Conservation (phyloP, 2,888 invertebrate species). For the Tipula helvola region DNA sequence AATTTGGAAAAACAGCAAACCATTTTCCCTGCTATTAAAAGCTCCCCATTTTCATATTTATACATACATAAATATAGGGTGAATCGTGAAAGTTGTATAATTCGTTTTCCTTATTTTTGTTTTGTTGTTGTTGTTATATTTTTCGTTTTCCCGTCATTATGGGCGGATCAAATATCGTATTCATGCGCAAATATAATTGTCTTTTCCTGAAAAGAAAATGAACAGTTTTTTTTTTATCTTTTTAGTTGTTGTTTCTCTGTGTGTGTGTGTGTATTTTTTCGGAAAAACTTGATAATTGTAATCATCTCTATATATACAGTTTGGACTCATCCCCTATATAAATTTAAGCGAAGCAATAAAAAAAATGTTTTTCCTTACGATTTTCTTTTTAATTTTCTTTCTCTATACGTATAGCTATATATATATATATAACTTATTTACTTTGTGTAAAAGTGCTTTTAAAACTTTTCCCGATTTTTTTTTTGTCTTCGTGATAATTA, state of each 20-base stretch:
- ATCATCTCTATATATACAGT: neutral
- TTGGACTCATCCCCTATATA: neutral
- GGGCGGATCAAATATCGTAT: constrained; percentile 10
- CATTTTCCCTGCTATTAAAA: neutral
- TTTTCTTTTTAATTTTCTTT: neutral
- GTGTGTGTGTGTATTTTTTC: neutral
- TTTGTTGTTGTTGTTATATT: neutral
- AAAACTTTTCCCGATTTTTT: neutral
- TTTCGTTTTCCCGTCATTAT: neutral
- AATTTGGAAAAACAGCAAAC: neutral
- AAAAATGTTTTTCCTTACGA: neutral
- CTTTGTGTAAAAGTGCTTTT: constrained; percentile 9
- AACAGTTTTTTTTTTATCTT: neutral
- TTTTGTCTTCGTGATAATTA: neutral
- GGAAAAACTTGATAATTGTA: neutral
- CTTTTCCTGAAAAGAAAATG: neutral
- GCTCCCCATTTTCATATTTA: neutral
- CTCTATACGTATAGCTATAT: neutral
- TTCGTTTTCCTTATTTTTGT: neutral
- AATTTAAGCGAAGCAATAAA: neutral
- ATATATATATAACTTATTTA: constrained; percentile 10
- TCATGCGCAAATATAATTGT: constrained; percentile 10
- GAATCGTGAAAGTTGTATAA: neutral
- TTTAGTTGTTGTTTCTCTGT: too few relatives aligned
- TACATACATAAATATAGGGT: neutral